Base-by-base conservation (phyloP, 2,888 invertebrate species). In the Carabus problematicus region DNA sequence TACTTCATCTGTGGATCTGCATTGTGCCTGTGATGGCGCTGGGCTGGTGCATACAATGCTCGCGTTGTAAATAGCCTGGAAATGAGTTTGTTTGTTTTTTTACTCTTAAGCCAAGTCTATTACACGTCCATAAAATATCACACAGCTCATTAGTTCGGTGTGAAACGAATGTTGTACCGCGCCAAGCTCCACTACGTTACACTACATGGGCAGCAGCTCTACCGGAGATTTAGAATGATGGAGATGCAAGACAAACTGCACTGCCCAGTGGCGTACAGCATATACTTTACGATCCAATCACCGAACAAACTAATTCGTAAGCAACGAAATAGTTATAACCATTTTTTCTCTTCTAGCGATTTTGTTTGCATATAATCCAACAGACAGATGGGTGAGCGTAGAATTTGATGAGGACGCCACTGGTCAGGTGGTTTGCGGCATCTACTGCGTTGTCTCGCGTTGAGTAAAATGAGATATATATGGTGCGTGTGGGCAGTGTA, bases 71-170 rank as follows among this genome's bases (percentile, higher is more conserved):
- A 63, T 52, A 63, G 40, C 40, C 41, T 52, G 63, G 63, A 63
- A 63, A 52, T 63, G 52, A 63, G 63, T 52, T 63, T 52, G 49
- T 63, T 63, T n/a, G n/a, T n/a, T n/a, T n/a, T 63, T 62, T 63
- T 63, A 52, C 12, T 49, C 40, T 52, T 9, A 61, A 61, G 61
- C 14, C 47, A 61, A 45, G 19, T 45, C 61, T 61, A 61, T 61
- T 63, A 63, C 63, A 63, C 16, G 63, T 63, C 63, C 54, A 63
- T 63, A 63, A 63, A 52, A 40, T 63, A 63, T 52, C 63, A 63
- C n/a, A 63, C 54, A 52, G 63, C 63, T 63, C 63, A 63, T 63
- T 63, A 63, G 63, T 49, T 52, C 52, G 29, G 63, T 19, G 63
- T 39, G 63, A 63, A 63, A 52, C 14, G 63, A 16, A 39, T 39